These are phyloP conservation scores for Urocyon cinereoargenteus DNA, from an alignment of 2,797 vertebrate genomes.

Conservation along the genomic window DNA sequence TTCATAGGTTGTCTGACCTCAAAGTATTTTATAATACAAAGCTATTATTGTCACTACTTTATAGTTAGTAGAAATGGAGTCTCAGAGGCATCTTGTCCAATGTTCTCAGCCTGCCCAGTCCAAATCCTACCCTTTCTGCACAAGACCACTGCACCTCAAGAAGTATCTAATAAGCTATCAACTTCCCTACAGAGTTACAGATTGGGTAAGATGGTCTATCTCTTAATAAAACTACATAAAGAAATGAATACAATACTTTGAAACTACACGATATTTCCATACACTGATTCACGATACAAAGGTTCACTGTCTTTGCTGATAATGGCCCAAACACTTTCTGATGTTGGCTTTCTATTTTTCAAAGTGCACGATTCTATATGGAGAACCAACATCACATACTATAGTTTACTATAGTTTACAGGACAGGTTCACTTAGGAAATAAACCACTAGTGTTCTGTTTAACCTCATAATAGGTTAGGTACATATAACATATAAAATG, in stretches of 20 bases:
- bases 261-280: neutral
- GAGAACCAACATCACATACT: neutral
- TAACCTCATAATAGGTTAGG: neutral
- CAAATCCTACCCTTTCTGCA: neutral
- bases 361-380: neutral
- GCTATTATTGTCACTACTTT: neutral
- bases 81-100: neutral
- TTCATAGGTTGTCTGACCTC: neutral
- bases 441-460: neutral
- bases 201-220: neutral
- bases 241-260: neutral
- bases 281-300: neutral
- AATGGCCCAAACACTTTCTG: neutral
- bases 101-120: neutral
- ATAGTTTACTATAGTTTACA: neutral
- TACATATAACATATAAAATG: neutral
- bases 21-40: neutral
- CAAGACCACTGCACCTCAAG: neutral
- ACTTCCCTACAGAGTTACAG: neutral
- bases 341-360: neutral
- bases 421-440: neutral
- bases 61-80: neutral
- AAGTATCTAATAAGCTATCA: conserved; percentile 6
- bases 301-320: neutral
- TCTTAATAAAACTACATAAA: neutral